phyloP scores from a whole-genome alignment of 2,113 vertebrate genomes.

The Axis porcinus region DNA sequence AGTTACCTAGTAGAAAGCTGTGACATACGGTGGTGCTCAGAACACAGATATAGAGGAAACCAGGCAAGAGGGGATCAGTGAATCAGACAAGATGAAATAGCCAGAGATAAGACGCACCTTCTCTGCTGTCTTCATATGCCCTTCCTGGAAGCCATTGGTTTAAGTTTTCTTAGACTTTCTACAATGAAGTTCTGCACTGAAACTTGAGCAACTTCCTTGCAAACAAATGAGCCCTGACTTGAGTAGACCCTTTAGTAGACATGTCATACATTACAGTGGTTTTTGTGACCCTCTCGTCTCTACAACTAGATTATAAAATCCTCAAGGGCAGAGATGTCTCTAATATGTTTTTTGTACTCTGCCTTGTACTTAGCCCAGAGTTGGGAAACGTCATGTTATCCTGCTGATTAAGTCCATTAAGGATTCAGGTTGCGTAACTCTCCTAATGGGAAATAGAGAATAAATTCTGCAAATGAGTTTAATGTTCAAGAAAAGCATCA shows the following conservation, averaged over 20 bases:
- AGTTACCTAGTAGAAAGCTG: neutral
- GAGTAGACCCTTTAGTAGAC: conserved; percentile 29
- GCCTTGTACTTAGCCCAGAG: conserved; percentile 35
- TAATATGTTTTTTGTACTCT: conserved; percentile 44
- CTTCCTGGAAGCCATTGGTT: neutral
- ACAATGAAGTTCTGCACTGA: neutral
- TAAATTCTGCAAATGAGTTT: conserved; percentile 57
- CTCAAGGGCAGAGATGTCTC: conserved; percentile 42
- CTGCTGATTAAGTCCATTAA: conserved; percentile 70
- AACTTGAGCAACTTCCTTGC: conserved; percentile 13
- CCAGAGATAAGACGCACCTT: neutral
- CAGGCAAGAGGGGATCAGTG: neutral
- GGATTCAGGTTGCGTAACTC: conserved; percentile 65
- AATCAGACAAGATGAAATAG: neutral
- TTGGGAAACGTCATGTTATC: conserved; percentile 61
- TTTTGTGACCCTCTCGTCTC: conserved; percentile 38
- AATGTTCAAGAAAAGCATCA: conserved; percentile 54
- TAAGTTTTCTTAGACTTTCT: conserved; percentile 20
- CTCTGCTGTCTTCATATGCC: neutral
- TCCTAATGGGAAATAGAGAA: conserved; percentile 52
- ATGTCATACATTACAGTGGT: conserved; percentile 32
- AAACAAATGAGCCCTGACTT: conserved; percentile 48
- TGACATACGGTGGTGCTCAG: neutral
- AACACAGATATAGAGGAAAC: neutral
- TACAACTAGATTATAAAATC: conserved; percentile 52